Percentiles rank a stretch among this genome's conserved stretches.
phyloP scores from a whole-genome alignment of 2,113 vertebrate species.

The Bubo blakistoni region DNA sequence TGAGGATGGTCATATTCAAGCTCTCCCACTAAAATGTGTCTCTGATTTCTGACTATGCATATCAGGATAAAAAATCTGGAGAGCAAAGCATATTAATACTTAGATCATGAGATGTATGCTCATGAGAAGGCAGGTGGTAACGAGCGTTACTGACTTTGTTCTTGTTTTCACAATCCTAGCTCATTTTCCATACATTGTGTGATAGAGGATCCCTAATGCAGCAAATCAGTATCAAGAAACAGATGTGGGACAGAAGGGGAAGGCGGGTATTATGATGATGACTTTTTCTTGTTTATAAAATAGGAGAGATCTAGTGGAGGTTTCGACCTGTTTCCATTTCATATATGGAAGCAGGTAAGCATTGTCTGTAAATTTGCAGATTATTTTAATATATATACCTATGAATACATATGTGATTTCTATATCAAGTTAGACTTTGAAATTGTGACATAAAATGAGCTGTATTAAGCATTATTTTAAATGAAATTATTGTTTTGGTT shows the following conservation, averaged over 20 bases:
- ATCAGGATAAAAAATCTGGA: slow-evolving; percentile 54
- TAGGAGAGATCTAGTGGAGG: slow-evolving; percentile 48
- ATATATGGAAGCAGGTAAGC: not conserved
- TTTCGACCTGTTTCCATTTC: not conserved
- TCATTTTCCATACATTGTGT: not conserved
- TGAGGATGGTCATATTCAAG: not conserved
- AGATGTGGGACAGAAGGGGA: not conserved
- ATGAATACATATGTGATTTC: not conserved
- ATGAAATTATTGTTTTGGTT: not conserved
- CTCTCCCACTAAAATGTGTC: not conserved
- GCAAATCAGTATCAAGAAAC: not conserved
- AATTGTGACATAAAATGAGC: not conserved
- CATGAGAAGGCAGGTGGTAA: not conserved
- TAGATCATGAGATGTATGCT: not conserved
- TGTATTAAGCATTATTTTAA: not conserved
- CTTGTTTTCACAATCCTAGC: not conserved
- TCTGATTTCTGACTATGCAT: not conserved
- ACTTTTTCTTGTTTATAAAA: slow-evolving; percentile 74
- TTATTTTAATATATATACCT: not conserved
- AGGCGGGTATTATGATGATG: slow-evolving; percentile 58
- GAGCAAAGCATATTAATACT: not conserved
- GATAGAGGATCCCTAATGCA: not conserved
- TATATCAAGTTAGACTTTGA: not conserved
- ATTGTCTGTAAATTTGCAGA: not conserved
- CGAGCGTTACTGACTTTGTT: not conserved